These are phyloP conservation scores for Pseudopleuronectes americanus DNA, from an alignment of 2,797 vertebrate species.

Conservation along the genomic window DNA sequence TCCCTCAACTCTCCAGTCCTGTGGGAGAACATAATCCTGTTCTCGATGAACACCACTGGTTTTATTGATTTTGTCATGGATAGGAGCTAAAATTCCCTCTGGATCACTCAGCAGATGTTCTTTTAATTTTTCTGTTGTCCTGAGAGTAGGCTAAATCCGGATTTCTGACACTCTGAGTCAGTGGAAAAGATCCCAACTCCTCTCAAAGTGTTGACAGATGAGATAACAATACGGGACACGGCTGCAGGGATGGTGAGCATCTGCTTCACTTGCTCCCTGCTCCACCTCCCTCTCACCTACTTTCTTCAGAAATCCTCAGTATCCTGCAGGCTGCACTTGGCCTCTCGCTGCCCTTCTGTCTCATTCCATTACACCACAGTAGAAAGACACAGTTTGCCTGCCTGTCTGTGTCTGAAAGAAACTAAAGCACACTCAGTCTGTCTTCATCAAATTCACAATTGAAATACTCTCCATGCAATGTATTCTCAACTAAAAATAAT, in stretches of 20 bases:
- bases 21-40: not conserved
- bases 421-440: not conserved
- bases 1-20: constrained; percentile 24
- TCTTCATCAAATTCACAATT: not conserved
- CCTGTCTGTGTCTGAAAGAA: not conserved
- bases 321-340: constrained; percentile 25
- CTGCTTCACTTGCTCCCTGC: constrained; percentile 30
- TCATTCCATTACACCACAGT: constrained; percentile 6
- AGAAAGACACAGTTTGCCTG: not conserved
- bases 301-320: constrained; percentile 22
- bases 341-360: constrained; percentile 23
- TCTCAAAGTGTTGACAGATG: constrained; percentile 28
- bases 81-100: not conserved
- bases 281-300: constrained; percentile 16
- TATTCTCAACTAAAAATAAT: too few relatives aligned
- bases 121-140: not conserved
- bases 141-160: not conserved
- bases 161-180: constrained; percentile 13
- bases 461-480: not conserved
- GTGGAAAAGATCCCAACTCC: constrained; percentile 6
- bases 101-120: not conserved
- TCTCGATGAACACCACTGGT: not conserved
- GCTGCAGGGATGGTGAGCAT: constrained; percentile 38
- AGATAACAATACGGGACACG: constrained; percentile 18
- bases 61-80: not conserved